Percentiles rank a stretch among this genome's conserved stretches.
These are phyloP conservation scores for Takifugu flavidus DNA, from an alignment of 2,113 vertebrate species.

Conservation along the genomic window DNA sequence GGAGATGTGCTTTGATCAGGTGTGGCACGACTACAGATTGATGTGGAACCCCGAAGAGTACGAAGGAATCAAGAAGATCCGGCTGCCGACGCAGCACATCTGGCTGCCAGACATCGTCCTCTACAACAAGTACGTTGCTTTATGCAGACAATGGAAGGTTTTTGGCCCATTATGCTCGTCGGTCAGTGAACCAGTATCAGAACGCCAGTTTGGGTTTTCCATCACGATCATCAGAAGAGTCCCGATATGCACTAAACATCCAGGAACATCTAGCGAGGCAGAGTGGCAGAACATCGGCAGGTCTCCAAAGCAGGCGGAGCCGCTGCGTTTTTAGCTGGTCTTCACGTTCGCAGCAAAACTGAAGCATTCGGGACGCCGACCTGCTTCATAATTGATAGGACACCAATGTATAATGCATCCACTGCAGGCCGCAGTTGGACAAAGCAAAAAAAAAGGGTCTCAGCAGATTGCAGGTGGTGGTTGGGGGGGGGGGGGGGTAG, in stretches of 20 bases:
- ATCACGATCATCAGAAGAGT: no score
- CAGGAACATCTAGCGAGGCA: neutral
- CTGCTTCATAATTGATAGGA: constrained; percentile 64
- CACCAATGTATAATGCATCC: constrained; percentile 62
- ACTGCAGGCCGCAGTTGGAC: constrained; percentile 27
- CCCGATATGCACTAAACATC: constrained; percentile 25
- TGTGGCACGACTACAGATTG: constrained; percentile 79
- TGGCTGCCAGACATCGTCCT: constrained; percentile 82
- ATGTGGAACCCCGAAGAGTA: constrained; percentile 80
- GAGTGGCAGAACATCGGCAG: constrained; percentile 14
- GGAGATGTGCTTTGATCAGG: constrained; percentile 43
- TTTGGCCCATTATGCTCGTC: neutral
- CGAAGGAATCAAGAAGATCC: constrained; percentile 77
- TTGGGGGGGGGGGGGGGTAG: neutral
- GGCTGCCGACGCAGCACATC: constrained; percentile 77
- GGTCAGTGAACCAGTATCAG: no score
- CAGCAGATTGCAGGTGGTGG: constrained; percentile 46
- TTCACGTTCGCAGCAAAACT: constrained; percentile 33
- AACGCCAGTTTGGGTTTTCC: no score
- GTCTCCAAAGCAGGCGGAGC: constrained; percentile 36
- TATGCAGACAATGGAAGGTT: neutral
- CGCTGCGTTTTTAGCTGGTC: constrained; percentile 54
- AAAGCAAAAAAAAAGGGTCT: constrained; percentile 20
- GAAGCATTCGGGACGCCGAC: constrained; percentile 45
- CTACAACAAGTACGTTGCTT: constrained; percentile 74